A percentile compares a stretch with the other conserved stretches of the same genome.
Evolutionary conservation across 2,888 invertebrate genomes (phyloP).

Genomic region (Ctena decussata): DNA sequence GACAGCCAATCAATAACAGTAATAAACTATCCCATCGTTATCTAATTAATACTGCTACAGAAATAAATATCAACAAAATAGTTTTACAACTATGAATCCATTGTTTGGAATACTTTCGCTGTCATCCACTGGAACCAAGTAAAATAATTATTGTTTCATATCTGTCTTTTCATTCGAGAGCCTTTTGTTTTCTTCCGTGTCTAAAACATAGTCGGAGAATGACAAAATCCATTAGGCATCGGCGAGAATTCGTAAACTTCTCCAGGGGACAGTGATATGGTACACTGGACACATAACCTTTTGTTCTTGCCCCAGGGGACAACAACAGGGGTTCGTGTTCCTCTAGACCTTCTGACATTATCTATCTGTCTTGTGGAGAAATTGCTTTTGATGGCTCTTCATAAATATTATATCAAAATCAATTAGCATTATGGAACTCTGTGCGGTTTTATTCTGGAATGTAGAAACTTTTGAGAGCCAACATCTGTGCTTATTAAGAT

Average conservation of each 20-base stretch:
- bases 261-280: not conserved
- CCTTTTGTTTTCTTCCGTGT: conserved; percentile 5
- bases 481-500: not conserved
- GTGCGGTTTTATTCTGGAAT: not conserved
- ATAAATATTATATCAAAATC: conserved; percentile 35
- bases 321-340: not conserved
- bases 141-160: not conserved
- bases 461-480: not conserved
- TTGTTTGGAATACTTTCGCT: conserved; percentile 10
- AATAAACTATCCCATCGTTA: conserved; percentile 7
- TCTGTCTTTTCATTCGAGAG: not conserved
- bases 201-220: not conserved
- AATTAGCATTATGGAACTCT: not conserved
- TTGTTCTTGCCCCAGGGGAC: not conserved
- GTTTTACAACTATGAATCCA: not conserved
- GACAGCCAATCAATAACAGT: not conserved
- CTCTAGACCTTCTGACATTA: conserved; percentile 18
- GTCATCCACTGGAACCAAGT: not conserved
- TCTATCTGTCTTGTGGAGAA: not conserved
- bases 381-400: not conserved
- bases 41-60: not conserved
- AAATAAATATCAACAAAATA: conserved; percentile 15
- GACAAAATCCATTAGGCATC: conserved; percentile 8
- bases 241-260: not conserved
- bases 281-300: not conserved